Evolutionary conservation across 2,113 vertebrate species (phyloP).

Genomic region (Phycodurus eques): DNA sequence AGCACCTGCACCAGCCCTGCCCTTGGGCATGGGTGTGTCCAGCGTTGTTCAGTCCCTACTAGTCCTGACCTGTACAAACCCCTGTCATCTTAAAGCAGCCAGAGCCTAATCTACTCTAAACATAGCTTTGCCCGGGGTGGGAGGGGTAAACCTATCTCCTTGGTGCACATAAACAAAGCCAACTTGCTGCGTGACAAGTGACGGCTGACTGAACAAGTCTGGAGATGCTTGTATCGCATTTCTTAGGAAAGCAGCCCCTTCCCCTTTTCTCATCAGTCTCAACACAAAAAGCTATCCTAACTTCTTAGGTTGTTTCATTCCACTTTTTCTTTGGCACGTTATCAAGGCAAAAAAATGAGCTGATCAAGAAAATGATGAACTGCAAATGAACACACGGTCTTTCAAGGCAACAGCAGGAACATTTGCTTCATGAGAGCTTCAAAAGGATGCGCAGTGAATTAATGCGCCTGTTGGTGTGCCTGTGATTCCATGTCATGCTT

Average conservation of each 20-base stretch:
- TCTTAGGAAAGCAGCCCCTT: slow-evolving; percentile 26
- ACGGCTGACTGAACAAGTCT: slow-evolving; percentile 66
- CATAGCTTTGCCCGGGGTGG: slow-evolving; percentile 53
- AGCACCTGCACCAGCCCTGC: slow-evolving; percentile 28
- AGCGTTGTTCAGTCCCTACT: slow-evolving; percentile 25
- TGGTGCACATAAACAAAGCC: slow-evolving; percentile 50
- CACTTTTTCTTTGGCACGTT: slow-evolving; percentile 27
- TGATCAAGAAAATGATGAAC: slow-evolving; percentile 1
- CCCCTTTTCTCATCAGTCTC: slow-evolving; percentile 18
- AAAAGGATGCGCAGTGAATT: slow-evolving; percentile 27
- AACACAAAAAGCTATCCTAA: slow-evolving; percentile 20
- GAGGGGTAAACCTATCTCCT: slow-evolving; percentile 59
- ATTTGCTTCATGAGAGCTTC: slow-evolving; percentile 33
- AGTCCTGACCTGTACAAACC: slow-evolving; percentile 25
- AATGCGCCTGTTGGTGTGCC: slow-evolving; percentile 13
- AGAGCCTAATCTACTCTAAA: slow-evolving; percentile 63
- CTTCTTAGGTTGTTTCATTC: slow-evolving; percentile 36
- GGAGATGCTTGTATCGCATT: slow-evolving; percentile 47
- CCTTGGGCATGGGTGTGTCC: slow-evolving; percentile 25
- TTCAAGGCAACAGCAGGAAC: slow-evolving; percentile 37
- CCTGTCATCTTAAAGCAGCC: slow-evolving; percentile 35
- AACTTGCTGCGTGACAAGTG: slow-evolving; percentile 40
- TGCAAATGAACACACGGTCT: slow-evolving; percentile 3
- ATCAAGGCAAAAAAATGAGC: slow-evolving; percentile 7
- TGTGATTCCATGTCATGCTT: slow-evolving; percentile 24